A percentile compares a stretch with the other conserved stretches of the same genome.
Conservation (phyloP, 2,888 invertebrate genomes). For the Oligia strigilis region DNA sequence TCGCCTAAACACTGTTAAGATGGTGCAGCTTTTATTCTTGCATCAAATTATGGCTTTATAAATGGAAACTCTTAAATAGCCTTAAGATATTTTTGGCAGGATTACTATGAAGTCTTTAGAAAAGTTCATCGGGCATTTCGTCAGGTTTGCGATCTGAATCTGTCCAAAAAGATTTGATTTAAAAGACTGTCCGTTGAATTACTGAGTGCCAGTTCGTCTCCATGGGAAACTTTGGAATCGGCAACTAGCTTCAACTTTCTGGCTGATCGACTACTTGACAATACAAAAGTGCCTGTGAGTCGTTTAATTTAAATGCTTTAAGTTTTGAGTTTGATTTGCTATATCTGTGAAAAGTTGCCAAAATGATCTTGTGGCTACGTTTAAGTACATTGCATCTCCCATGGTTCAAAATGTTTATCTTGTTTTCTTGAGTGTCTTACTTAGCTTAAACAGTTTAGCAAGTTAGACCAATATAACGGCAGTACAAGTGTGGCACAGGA, state of each 20-base stretch:
- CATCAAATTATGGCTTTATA: neutral
- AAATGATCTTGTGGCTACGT: neutral
- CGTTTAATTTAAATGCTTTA: neutral
- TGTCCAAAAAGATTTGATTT: neutral
- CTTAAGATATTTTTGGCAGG: neutral
- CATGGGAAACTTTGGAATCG: neutral
- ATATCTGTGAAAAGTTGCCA: neutral
- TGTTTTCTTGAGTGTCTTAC: neutral
- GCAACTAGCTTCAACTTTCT: neutral
- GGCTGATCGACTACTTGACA: neutral
- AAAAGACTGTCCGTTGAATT: neutral
- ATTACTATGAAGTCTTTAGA: neutral
- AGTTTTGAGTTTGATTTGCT: neutral
- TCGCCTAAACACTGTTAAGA: neutral
- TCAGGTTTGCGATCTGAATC: neutral
- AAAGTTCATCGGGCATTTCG: neutral
- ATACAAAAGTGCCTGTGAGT: neutral
- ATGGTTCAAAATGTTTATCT: neutral
- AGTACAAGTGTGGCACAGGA: constrained; percentile 17
- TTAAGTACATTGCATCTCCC: neutral
- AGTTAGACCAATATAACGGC: constrained; percentile 34
- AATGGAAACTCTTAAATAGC: neutral
- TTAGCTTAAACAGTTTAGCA: neutral
- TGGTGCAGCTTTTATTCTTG: neutral
- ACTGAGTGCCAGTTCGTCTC: neutral